Evolutionary conservation across 2,797 vertebrate species (phyloP).

Genomic region (Chelon labrosus): DNA sequence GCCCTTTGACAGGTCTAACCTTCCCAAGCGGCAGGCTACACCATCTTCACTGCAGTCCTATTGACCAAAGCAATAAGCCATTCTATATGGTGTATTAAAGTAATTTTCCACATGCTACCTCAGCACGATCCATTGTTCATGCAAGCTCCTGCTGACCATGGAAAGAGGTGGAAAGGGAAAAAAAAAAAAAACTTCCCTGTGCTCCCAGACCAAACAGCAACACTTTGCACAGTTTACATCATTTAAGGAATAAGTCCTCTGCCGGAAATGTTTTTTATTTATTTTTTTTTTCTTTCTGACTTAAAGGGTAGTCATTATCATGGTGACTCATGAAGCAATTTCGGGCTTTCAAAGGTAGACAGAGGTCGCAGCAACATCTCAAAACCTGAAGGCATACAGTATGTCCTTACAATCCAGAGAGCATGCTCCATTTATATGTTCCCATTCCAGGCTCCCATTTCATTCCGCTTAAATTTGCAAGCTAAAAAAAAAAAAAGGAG

Average conservation of each 20-base stretch:
- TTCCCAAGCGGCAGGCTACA: constrained; percentile 96
- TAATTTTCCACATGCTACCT: constrained; percentile 99
- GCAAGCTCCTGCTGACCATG: constrained; percentile 97
- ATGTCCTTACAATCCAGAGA: constrained; percentile 88
- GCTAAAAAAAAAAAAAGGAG: constrained; percentile 62
- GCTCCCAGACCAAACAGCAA: constrained; percentile 91
- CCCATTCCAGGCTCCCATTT: constrained; percentile 55
- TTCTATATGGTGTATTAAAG: constrained; percentile 99
- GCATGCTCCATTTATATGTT: constrained; percentile 82
- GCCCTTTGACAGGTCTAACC: constrained; percentile 97
- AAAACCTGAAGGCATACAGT: constrained; percentile 82
- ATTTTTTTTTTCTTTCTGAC: constrained; percentile 77
- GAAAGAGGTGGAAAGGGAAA: constrained; percentile 48
- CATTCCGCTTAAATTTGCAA: constrained; percentile 82
- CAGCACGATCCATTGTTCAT: constrained; percentile 99
- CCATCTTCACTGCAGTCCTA: constrained; percentile 96
- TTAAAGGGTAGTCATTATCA: constrained; percentile 92
- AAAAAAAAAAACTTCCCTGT: constrained; percentile 47
- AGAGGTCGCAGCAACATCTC: constrained; percentile 85
- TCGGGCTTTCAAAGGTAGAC: constrained; percentile 85
- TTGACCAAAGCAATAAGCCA: constrained; percentile 99
- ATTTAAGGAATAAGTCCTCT: constrained; percentile 90
- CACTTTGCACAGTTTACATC: constrained; percentile 92
- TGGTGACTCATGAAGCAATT: constrained; percentile 88
- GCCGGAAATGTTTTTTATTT: constrained; percentile 50